Percentiles rank a stretch among this genome's conserved stretches.
phyloP scores from a whole-genome alignment of 1,140 invertebrate species.

The Odontomachus brunneus region DNA sequence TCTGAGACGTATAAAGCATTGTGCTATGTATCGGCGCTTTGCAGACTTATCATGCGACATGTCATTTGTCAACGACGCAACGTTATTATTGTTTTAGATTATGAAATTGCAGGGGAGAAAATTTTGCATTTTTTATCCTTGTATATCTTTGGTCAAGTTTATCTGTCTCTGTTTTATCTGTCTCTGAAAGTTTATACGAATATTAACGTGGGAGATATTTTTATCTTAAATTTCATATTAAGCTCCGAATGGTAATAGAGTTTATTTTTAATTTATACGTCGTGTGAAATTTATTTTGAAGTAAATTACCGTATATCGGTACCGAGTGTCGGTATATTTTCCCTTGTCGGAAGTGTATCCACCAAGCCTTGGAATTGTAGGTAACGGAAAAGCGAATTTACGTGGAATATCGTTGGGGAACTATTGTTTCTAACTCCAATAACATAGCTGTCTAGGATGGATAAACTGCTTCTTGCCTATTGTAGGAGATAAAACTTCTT shows the following conservation, averaged over 20 bases:
- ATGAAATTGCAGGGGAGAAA: not conserved
- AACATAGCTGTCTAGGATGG: not conserved
- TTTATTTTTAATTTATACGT: not conserved
- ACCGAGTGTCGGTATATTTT: constrained; percentile 8
- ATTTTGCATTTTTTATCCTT: not conserved
- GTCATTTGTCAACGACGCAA: not conserved
- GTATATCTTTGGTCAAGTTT: no score
- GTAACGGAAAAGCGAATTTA: not conserved
- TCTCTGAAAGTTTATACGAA: no score
- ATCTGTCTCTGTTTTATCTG: no score
- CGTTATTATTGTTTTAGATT: not conserved
- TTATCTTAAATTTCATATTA: no score
- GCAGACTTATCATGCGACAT: not conserved
- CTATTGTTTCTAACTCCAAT: constrained; percentile 15
- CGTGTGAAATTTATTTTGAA: no score
- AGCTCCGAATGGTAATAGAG: not conserved
- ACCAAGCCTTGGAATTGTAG: not conserved
- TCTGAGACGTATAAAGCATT: not conserved
- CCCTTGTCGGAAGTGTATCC: not conserved
- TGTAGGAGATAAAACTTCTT: not conserved
- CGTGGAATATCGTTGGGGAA: not conserved
- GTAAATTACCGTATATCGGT: not conserved
- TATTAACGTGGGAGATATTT: no score
- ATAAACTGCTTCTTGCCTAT: not conserved
- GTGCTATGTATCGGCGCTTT: not conserved